phyloP scores from a whole-genome alignment of 2,113 vertebrate genomes.

The Promerops cafer region DNA sequence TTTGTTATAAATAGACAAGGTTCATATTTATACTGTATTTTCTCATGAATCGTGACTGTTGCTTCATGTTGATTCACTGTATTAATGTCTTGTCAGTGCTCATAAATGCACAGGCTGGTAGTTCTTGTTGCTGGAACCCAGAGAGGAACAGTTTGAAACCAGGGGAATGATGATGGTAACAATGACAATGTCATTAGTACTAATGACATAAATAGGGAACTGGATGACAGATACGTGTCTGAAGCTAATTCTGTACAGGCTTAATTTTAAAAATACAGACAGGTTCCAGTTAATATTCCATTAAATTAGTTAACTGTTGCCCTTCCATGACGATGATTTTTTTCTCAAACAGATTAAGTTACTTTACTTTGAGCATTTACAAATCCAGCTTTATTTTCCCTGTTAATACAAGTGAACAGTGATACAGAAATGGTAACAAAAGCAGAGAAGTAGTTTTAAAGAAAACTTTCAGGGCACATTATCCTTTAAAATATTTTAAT shows the following conservation, averaged over 20 bases:
- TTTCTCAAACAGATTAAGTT: background rate
- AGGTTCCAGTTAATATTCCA: background rate
- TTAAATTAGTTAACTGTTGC: background rate
- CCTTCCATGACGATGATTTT: background rate
- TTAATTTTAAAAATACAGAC: background rate
- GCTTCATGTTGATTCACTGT: background rate
- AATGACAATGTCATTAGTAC: background rate
- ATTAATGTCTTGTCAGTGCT: background rate
- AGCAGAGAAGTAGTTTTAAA: background rate
- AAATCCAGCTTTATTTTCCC: background rate
- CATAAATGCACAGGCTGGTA: background rate
- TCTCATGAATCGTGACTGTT: background rate
- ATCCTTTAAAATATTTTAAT: background rate
- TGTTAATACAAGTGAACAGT: background rate
- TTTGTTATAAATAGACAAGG: background rate
- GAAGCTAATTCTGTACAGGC: background rate
- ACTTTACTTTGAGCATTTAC: background rate
- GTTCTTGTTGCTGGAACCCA: background rate
- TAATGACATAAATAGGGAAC: background rate
- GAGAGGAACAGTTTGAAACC: background rate
- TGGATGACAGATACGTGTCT: background rate
- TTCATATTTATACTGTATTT: background rate
- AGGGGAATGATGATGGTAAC: background rate
- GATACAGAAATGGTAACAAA: background rate
- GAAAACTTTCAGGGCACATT: background rate